Base-by-base conservation (phyloP, 2,888 invertebrate genomes). In the Eilema griseolum region DNA sequence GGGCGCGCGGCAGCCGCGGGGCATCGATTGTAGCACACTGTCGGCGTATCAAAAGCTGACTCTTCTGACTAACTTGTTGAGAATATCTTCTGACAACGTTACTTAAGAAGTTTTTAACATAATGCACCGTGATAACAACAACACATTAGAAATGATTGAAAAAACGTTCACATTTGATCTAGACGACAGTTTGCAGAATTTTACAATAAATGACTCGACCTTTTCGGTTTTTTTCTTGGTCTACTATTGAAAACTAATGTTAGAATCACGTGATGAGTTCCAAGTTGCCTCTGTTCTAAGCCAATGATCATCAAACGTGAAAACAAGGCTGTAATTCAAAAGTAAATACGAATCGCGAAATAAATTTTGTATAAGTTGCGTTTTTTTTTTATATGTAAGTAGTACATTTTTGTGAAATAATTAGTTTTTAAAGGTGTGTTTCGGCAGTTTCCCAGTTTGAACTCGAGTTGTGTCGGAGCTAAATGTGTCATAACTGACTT, bases 401-500 rank as follows among this genome's bases (percentile, higher is more conserved):
- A 57, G 66, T 66, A 11, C 10, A 16, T 61, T 31, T 56, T 56
- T 57, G 28, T 28, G 12, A 59, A 66, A 31, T 24, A 52, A 46
- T 11, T 64, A 16, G 23, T 28, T 52, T n/a, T 31, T 24, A 57
- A 57, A 57, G 66, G 57, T 33, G 66, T 66, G 64, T 56, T 65
- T 65, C 64, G 64, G 52, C n/a, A 41, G 52, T 31, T 65, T 66
- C 16, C 33, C 24, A 56, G 56, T 61, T 16, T 12, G 24, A 1
- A 37, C 37, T 62, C 11, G 11, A 41, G 10, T 41, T 23, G 37
- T 52, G 8, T 52, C 10, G 52, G 52, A 52, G 52, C n/a, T 52
- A 52, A 52, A 52, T 52, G 52, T 52, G 52, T 52, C 52, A n/a
- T 52, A 28, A 24, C 64, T 60, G 33, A 56, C 33, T 66, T 62